Percentiles rank a stretch among this genome's conserved stretches.
Conservation (phyloP, 2,888 invertebrate genomes). For the Noctua comes region DNA sequence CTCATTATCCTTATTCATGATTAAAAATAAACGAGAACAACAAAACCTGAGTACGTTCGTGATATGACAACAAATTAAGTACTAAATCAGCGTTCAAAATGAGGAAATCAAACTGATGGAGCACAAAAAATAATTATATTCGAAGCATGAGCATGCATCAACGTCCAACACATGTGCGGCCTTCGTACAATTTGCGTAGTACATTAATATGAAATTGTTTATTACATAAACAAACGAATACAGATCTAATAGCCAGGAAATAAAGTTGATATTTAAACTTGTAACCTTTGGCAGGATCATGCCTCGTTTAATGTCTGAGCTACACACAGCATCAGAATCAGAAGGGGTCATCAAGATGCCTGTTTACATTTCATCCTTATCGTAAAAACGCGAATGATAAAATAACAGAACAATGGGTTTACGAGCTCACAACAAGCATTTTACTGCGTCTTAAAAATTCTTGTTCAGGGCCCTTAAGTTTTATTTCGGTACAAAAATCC, state of each 20-base stretch:
- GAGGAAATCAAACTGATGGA: conserved; percentile 52
- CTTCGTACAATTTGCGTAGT: conserved; percentile 71
- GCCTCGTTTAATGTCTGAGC: conserved; percentile 42
- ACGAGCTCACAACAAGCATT: conserved; percentile 44
- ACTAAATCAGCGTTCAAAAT: conserved; percentile 39
- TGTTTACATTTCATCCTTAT: conserved; percentile 42
- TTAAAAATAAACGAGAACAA: conserved; percentile 35
- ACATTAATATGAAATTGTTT: conserved; percentile 60
- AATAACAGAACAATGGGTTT: conserved; percentile 41
- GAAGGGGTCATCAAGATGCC: conserved; percentile 53
- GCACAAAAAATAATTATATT: conserved; percentile 56
- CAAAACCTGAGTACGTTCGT: conserved; percentile 20
- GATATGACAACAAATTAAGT: conserved; percentile 36
- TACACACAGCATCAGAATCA: conserved; percentile 39
- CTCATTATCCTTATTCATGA: conserved; percentile 35
- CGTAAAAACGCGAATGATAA: conserved; percentile 39
- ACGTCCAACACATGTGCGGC: conserved; percentile 64
- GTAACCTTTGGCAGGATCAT: conserved; percentile 12
- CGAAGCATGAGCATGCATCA: conserved; percentile 60
- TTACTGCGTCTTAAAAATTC: conserved; percentile 36
- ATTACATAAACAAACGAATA: conserved; percentile 36
- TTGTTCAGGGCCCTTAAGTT: conserved; percentile 30
- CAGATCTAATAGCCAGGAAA: conserved; percentile 26
- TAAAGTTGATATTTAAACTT: conserved; percentile 37
- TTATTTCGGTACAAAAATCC: conserved; percentile 46